Conservation (phyloP, 2,888 invertebrate genomes). For the Horisme vitalbata region DNA sequence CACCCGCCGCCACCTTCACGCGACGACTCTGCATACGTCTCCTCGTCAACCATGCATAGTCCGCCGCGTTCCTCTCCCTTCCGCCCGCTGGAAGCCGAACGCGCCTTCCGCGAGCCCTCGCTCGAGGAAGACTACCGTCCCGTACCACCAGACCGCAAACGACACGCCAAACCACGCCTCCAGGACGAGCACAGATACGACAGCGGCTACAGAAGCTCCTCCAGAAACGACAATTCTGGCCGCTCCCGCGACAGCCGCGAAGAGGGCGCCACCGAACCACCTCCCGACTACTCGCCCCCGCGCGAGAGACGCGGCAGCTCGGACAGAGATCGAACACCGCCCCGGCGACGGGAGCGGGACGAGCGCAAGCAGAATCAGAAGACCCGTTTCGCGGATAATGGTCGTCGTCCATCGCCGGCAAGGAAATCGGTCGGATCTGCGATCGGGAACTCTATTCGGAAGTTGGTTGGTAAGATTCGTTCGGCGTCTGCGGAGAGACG, state of each 20-base stretch:
- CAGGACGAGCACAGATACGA: slow-evolving; percentile 80
- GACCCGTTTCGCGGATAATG: slow-evolving; percentile 85
- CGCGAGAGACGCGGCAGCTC: slow-evolving; percentile 72
- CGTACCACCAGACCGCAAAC: slow-evolving; percentile 86
- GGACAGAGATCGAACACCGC: slow-evolving; percentile 70
- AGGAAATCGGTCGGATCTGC: slow-evolving; percentile 82
- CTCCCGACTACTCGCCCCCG: slow-evolving; percentile 88
- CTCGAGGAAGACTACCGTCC: slow-evolving; percentile 79
- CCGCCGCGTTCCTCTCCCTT: slow-evolving; percentile 80
- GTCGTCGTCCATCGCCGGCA: slow-evolving; percentile 66
- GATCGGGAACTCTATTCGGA: slow-evolving; percentile 91
- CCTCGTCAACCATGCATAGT: slow-evolving; percentile 81
- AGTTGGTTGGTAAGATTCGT: slow-evolving; percentile 91
- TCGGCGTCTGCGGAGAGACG: slow-evolving; percentile 87
- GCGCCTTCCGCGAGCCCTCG: slow-evolving; percentile 76
- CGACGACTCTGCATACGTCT: slow-evolving; percentile 82
- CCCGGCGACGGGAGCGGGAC: slow-evolving; percentile 73
- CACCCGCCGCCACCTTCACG: slow-evolving; percentile 78
- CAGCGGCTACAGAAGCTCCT: slow-evolving; percentile 82
- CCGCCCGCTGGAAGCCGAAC: slow-evolving; percentile 70
- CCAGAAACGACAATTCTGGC: slow-evolving; percentile 78
- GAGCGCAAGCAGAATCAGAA: slow-evolving; percentile 86
- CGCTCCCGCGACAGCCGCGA: slow-evolving; percentile 74
- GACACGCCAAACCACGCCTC: slow-evolving; percentile 80
- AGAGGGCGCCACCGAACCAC: slow-evolving; percentile 84